Evolutionary conservation across 1,140 invertebrate species (phyloP).

Genomic region (Anastrepha ludens): DNA sequence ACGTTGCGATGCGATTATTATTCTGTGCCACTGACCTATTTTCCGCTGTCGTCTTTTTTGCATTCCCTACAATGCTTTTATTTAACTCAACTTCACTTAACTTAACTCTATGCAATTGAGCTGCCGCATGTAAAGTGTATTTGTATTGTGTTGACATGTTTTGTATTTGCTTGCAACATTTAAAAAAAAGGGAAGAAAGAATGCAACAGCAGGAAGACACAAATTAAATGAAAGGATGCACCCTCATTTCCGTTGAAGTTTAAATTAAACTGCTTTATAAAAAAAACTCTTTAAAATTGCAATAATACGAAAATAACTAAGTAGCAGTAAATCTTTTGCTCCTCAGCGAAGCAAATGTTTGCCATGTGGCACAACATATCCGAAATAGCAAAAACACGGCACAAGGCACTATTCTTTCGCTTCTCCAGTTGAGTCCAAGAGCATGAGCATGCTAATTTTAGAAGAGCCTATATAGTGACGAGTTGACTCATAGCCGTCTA

Average conservation of each 20-base stretch:
- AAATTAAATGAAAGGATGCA: too few species aligned
- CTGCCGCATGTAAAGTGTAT: background rate
- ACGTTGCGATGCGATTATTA: background rate
- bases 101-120: background rate
- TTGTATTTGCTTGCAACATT: conserved; percentile 1
- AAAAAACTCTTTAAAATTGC: too few species aligned
- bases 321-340: background rate
- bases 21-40: conserved; percentile 50
- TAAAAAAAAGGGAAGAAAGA: background rate
- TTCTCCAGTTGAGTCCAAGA: background rate
- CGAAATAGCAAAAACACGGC: background rate
- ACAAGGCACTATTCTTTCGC: background rate
- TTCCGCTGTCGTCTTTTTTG: background rate
- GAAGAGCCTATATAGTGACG: too few species aligned
- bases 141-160: conserved; percentile 8
- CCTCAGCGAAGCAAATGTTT: background rate
- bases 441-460: too few species aligned
- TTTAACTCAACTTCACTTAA: background rate
- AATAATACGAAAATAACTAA: too few species aligned
- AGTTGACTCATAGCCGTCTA: background rate
- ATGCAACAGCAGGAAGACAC: too few species aligned
- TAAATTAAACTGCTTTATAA: too few species aligned
- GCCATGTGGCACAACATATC: background rate
- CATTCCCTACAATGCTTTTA: background rate
- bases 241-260: too few species aligned